Evolutionary conservation across 37 sponge, comb jelly and placozoan genomes (phyloP).

Genomic region (Oopsacas minuta): DNA sequence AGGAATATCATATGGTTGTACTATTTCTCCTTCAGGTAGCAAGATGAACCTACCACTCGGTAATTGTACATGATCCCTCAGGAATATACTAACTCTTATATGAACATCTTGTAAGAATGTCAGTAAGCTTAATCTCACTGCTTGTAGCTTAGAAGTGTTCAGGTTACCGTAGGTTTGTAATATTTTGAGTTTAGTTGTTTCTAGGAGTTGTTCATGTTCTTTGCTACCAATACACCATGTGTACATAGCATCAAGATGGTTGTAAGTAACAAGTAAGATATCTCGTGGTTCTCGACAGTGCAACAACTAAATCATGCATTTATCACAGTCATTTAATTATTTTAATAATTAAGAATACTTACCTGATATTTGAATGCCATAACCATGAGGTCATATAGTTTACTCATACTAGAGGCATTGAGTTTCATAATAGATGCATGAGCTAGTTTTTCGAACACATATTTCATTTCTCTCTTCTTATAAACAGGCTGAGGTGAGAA

Average conservation of each 20-base stretch:
- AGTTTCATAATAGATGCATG: slow-evolving; percentile 93
- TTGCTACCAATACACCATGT: slow-evolving; percentile 20
- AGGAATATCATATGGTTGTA: slow-evolving; percentile 45
- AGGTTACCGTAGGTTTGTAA: slow-evolving; percentile 30
- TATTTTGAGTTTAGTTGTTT: not conserved
- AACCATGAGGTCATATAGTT: slow-evolving; percentile 84
- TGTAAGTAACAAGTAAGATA: slow-evolving; percentile 61
- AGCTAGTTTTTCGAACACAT: slow-evolving; percentile 62
- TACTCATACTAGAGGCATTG: slow-evolving; percentile 66
- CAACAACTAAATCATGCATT: slow-evolving; percentile 33
- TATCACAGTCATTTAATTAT: not conserved
- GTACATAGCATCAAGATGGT: slow-evolving; percentile 63
- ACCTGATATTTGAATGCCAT: slow-evolving; percentile 93
- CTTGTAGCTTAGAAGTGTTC: slow-evolving; percentile 40
- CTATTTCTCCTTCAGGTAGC: slow-evolving; percentile 46
- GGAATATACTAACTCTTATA: slow-evolving; percentile 74
- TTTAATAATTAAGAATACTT: not conserved
- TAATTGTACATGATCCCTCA: slow-evolving; percentile 52
- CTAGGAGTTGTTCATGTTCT: slow-evolving; percentile 23
- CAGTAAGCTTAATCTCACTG: slow-evolving; percentile 48
- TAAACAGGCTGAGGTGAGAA: slow-evolving; percentile 60
- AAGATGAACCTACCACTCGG: slow-evolving; percentile 60
- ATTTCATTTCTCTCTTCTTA: slow-evolving; percentile 37
- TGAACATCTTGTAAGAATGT: slow-evolving; percentile 72
- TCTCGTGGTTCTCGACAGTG: slow-evolving; percentile 58